Evolutionary conservation across 2,888 invertebrate species (phyloP), one percentile per base, ranked within the genome.

Genomic region (Pollenia griseotomentosa): DNA sequence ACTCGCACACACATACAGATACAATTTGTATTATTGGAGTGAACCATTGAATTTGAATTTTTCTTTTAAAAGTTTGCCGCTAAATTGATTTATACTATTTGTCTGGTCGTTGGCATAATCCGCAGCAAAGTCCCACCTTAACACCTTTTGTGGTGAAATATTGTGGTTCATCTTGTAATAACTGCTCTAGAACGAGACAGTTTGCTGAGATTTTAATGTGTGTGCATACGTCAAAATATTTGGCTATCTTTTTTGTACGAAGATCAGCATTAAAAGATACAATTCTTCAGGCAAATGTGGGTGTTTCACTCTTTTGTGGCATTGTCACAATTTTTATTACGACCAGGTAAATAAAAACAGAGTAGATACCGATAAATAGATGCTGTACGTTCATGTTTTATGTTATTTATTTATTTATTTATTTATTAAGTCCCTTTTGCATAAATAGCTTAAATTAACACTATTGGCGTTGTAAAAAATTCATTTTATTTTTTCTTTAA

Each of bases 11-110:
- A 70, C 53, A 40, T 23, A 40, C 12, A 33, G 12, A 9, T 3
- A 19, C 7, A 33, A 33, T 33, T 33, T 6, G 63, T 44, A 65
- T n/a, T 44, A 55, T n/a, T 23, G 44, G 42, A 53, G 16, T 16
- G 8, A 65, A 66, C 11, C 44, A 66, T 77, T 55, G 33, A 65
- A 33, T 77, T 44, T 59, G 40, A 48, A 59, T 57, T 48, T 33
- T 71, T 63, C 33, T n/a, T 14, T 71, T 71, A 65, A 70, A 55
- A 73, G 44, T 80, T 73, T 80, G 71, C 80, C 80, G 80, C 80
- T 53, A 80, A 71, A 71, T 80, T 80, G 63, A 80, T 73, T 80
- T 80, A 80, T 71, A 46, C 33, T 71, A 63, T 71, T 63, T 80
- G 63, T 55, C 53, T 80, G 53, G 23, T 63, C 53, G 51, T 71